phyloP scores from a whole-genome alignment of 30 jellyfish, hydroid and myxozoan genomes.

The Pelagia noctiluca region DNA sequence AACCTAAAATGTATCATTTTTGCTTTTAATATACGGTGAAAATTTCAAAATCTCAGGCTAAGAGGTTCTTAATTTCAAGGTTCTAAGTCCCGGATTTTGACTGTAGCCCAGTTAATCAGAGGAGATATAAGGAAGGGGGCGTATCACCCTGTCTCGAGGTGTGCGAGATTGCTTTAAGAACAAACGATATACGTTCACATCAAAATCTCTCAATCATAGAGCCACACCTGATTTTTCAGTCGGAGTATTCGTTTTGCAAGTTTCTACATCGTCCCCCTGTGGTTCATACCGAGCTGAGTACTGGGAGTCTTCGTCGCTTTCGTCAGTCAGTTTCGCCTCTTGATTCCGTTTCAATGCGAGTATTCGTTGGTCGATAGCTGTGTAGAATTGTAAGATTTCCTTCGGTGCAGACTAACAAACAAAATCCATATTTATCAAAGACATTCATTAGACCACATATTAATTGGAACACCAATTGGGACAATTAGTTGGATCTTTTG shows the following conservation, averaged over 20 bases:
- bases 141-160: background rate
- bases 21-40: too few relatives aligned
- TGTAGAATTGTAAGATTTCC: slow-evolving; percentile 74
- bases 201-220: background rate
- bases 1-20: too few relatives aligned
- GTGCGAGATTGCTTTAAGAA: background rate
- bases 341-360: slow-evolving; percentile 78
- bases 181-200: background rate
- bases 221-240: background rate
- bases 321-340: background rate
- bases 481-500: background rate
- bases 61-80: too few relatives aligned
- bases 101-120: too few relatives aligned
- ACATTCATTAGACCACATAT: background rate
- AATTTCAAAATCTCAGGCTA: too few relatives aligned
- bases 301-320: slow-evolving; percentile 18
- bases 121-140: too few relatives aligned
- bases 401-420: slow-evolving; percentile 69
- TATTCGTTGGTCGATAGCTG: slow-evolving; percentile 96
- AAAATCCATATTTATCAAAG: background rate
- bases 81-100: too few relatives aligned
- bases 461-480: background rate
- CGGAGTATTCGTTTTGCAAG: background rate
- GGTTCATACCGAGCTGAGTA: slow-evolving; percentile 21
- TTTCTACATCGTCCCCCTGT: background rate